Evolutionary conservation across 2,888 invertebrate genomes (phyloP).

Genomic region (Amaurobius ferox): DNA sequence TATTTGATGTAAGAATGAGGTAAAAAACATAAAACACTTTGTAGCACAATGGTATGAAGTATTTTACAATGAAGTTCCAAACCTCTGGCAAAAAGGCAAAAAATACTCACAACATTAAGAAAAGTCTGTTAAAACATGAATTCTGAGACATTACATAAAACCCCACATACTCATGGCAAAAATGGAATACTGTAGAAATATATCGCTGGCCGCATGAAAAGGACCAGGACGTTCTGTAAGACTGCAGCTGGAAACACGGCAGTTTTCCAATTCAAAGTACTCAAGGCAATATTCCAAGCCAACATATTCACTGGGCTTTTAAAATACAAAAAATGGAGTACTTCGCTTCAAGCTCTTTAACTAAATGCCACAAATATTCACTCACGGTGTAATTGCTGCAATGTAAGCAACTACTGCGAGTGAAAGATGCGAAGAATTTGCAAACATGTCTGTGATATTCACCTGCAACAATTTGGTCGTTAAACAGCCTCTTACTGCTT

Average conservation of each 20-base stretch:
- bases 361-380: conserved; percentile 24
- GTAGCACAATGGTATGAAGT: conserved; percentile 41
- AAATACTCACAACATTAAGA: conserved; percentile 26
- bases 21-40: conserved; percentile 66
- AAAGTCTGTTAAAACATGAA: conserved; percentile 49
- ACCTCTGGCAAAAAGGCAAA: conserved; percentile 45
- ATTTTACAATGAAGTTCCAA: conserved; percentile 48
- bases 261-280: conserved; percentile 28
- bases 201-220: conserved; percentile 21
- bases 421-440: neutral
- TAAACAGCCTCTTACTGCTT: neutral
- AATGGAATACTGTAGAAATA: conserved; percentile 68
- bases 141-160: conserved; percentile 50
- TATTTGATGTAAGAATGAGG: conserved; percentile 30
- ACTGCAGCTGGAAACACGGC: conserved; percentile 3
- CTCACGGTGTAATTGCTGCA: neutral
- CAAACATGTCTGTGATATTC: neutral
- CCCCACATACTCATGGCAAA: conserved; percentile 55
- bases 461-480: neutral
- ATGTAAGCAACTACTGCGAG: neutral
- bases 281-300: conserved; percentile 45
- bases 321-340: conserved; percentile 27
- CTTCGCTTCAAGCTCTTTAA: conserved; percentile 43
- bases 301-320: conserved; percentile 25
- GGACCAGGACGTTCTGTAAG: conserved; percentile 23